Base-by-base conservation (phyloP, 2,113 vertebrate genomes). In the Indicator indicator region DNA sequence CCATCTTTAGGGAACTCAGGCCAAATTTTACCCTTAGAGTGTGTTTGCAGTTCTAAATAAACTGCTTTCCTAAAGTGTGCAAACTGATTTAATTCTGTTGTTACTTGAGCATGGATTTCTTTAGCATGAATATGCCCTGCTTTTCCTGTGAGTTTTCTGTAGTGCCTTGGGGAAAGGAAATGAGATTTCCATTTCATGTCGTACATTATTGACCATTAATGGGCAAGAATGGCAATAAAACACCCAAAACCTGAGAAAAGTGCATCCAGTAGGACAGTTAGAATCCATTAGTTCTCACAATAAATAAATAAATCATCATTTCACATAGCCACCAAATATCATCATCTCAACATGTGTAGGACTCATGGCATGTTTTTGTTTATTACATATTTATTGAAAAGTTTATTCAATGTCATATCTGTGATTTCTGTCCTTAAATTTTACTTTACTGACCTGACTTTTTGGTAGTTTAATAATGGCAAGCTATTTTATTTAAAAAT, bases 171-270 rank as follows among this genome's bases (percentile, higher is more conserved):
- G 40, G 38, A 86, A 56, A 83, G 23, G 56, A 86, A 90, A 89
- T 70, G 11, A 69, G 32, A 36, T 76, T 90, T 78, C 19, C 8
- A 1, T 60, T 67, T 86, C 19, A 8, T 58, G 32, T 74, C 52
- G 59, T 73, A 20, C 18, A 6, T 65, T 58, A 74, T 26, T 74
- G 40, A 38, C 33, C 5, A 11, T 62, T 76, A 80, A 27, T 58
- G 28, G 46, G 28, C 30, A 70, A 92, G 30, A 21, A 33, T 68
- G 13, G 9, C 23, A 64, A 50, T 38, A 58, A 85, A 81, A 62
- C 1, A 0, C 0, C 12, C 58, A 48, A 56, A 21, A 28, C 30
- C 52, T 10, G 4, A 64, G 42, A 36, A 44, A 46, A 64, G 38
- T 55, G 30, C 5, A 36, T 60, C 75, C 9, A 63, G 14, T 60